phyloP scores from a whole-genome alignment of 2,113 vertebrate genomes.

The Chelonoidis abingdonii region DNA sequence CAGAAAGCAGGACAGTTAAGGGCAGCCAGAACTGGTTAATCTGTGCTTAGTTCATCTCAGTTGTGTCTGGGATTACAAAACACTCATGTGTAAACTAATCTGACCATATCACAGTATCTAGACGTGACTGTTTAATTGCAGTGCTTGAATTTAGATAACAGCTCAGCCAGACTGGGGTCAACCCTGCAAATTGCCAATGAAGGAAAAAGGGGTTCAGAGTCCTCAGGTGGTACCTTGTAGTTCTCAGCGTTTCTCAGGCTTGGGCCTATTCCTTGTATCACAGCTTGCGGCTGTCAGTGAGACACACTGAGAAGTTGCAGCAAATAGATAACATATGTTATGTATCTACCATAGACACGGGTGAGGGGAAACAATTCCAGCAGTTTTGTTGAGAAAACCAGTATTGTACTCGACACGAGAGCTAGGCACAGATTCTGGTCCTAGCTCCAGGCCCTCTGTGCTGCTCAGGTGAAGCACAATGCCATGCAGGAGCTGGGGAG shows the following conservation, averaged over 20 bases:
- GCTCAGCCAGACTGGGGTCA: not conserved
- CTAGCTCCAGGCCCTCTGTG: not conserved
- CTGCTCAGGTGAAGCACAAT: not conserved
- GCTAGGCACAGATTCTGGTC: not conserved
- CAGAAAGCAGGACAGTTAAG: rapidly evolving
- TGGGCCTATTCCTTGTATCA: not conserved
- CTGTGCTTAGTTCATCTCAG: slow-evolving; percentile 48
- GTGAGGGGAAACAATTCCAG: not conserved
- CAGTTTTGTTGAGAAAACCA: not conserved
- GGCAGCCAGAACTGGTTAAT: slow-evolving; percentile 59
- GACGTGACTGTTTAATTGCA: slow-evolving; percentile 34
- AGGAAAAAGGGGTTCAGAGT: not conserved
- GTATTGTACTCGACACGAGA: not conserved
- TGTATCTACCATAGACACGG: not conserved
- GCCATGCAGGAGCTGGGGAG: not conserved
- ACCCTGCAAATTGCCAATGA: not conserved
- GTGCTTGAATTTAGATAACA: not conserved
- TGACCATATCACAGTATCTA: not conserved
- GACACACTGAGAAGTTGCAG: not conserved
- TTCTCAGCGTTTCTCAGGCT: not conserved
- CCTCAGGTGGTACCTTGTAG: not conserved
- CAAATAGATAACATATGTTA: not conserved
- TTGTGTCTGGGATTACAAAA: slow-evolving; percentile 35
- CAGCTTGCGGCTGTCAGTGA: not conserved
- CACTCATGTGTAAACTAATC: not conserved